Evolutionary conservation across 2,888 invertebrate genomes (phyloP), one percentile per base, ranked within the genome.

Genomic region (Hemicrepidius hirtus): DNA sequence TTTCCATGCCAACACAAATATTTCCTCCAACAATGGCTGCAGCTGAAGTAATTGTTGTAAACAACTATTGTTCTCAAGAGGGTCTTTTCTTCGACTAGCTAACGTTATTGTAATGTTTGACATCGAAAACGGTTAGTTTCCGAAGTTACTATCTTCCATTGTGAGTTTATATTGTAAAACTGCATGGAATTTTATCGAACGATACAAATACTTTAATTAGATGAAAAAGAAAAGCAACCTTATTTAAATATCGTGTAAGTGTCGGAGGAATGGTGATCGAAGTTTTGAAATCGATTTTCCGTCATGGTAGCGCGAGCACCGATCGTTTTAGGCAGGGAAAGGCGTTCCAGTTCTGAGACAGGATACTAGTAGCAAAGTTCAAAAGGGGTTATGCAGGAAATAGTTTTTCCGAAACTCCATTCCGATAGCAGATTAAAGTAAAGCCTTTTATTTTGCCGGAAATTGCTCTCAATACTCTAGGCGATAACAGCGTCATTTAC

Each of bases 401-500:
- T 74, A 74, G 73, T 74, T 74, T 74, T 70, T 70, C 70, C 67
- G 73, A 74, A 74, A 74, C 73, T 70, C 70, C 73, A 74, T 74
- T 70, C 66, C 73, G 70, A 69, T 67, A 70, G 73, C 69, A 70
- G 73, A 74, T 74, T 74, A 74, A 73, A 74, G 73, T 70, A 74
- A 74, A 74, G 73, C 73, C 73, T 70, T 74, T 74, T 74, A 74
- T 74, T 74, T 74, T 70, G 69, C 66, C 70, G 73, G 73, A 74
- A 74, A 74, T 74, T 74, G 73, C 70, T 70, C 73, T 74, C 70
- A 74, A 74, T 74, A 74, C 73, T 74, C 73, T 46, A 65, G 73
- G 70, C 73, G 73, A 74, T 74, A 74, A 74, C 73, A 62, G 69
- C 70, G 70, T 74, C 70, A 74, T 74, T 74, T 74, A 70, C 53